Evolutionary conservation across 2,797 vertebrate species (phyloP), one percentile per base, ranked within the genome.

Genomic region (Rhinogobio ventralis): DNA sequence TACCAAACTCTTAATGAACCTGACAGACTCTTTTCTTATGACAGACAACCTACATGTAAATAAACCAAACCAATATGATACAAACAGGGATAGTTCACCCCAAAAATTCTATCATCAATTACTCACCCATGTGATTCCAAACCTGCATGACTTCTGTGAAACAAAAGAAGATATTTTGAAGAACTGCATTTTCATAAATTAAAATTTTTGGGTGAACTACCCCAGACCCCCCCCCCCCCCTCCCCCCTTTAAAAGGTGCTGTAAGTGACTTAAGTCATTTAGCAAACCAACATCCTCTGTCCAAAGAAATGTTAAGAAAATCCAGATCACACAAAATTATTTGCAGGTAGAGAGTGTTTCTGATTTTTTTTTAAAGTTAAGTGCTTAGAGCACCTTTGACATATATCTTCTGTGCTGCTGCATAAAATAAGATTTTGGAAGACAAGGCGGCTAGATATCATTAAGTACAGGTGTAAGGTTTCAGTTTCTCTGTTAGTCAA

Each of bases 111-210:
- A 4, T 46, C 6, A 36, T 75, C 11, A 57, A 23, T 74, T 33
- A 76, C 73, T 76, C 7, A 78, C 55, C n/a, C 17, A 62, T 74
- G 46, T 51, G 17, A 74, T 74, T 53, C 46, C 46, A 74, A 74
- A 74, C 72, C 19, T 33, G 46, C 72, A 74, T 74, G 28, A 53
- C 72, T 74, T 53, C 72, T 74, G 46, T 74, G 72, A 74, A 74
- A 53, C 49, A 74, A 74, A 23, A 28, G 15, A 79, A 64, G 23
- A 60, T 77, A 77, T 28, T 75, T 53, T 33, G 72, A 74, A 74
- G 17, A 53, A 53, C 9, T n/a, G 2, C 15, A 64, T 64, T 64
- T 30, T 64, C 60, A 64, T 64, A 13, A 30, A 64, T 30, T 28
- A 13, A 15, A 2, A 15, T 64, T 64, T 30, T 64, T 30, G 62